Base-by-base conservation (phyloP, 1,140 invertebrate species). In the Tetramorium parvispinum region DNA sequence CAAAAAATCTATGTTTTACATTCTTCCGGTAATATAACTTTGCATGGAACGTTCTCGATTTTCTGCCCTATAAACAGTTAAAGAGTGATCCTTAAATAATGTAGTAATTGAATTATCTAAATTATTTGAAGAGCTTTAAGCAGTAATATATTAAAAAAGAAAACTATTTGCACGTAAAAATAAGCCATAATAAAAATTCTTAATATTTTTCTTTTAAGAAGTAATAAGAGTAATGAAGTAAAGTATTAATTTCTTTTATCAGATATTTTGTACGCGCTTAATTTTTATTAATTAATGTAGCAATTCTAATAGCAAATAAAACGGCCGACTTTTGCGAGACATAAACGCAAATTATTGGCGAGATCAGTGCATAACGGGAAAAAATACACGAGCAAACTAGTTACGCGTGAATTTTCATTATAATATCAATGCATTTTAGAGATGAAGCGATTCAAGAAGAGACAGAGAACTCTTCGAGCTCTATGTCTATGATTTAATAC, bases 401-500 rank as follows among this genome's bases (percentile, higher is more conserved):
- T 43, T 16, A n/a, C 40, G 68, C 61, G 75, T 76, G 53, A 87
- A 85, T 68, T 75, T 13, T 5, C 8, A 63, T 83, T 81, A 83
- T 46, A 18, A 21, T 24, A 21, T 18, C 46, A 57, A 81, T 79
- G n/a, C 21, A 40, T 24, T 65, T 61, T 18, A 27, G 75, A 13
- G 21, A 10, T 24, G 49, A 55, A 21, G 32, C 13, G 13, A 43
- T 8, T 5, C n/a, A 6, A 21, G 8, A 51, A 55, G 51, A 18
- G 21, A 57, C 37, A 65, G 43, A 21, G 71, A 86, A 71, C 21
- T 87, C 43, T 18, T 77, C 65, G 27, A 77, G 32, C 57, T 73
- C n/a, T 66, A 46, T 73, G 87, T 53, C 49, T 77, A 51, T 21
- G 6, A 78, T 65, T 85, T 85, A 79, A 88, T 43, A 79, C 13